phyloP scores from a whole-genome alignment of 2,797 vertebrate species.

The Moxostoma hubbsi region DNA sequence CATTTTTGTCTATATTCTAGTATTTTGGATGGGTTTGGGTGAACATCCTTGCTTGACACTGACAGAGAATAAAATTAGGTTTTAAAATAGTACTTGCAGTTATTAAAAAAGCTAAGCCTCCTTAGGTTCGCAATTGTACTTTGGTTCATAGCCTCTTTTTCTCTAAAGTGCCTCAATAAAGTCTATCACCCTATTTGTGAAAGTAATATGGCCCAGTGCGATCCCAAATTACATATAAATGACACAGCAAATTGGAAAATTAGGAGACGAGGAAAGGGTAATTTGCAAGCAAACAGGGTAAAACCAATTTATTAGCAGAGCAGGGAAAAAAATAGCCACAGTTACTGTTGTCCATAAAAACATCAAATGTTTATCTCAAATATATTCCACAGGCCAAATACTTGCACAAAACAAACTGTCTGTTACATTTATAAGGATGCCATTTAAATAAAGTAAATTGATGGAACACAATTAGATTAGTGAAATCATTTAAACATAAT shows the following conservation, averaged over 20 bases:
- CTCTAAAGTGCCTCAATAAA: slow-evolving; percentile 77
- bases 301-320: slow-evolving; percentile 83
- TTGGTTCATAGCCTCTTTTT: slow-evolving; percentile 67
- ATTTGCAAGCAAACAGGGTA: slow-evolving; percentile 82
- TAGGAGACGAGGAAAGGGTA: slow-evolving; percentile 80
- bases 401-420: background rate
- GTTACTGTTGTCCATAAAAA: slow-evolving; percentile 64
- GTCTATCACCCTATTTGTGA: slow-evolving; percentile 78
- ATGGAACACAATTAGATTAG: background rate
- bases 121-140: slow-evolving; percentile 69
- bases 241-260: slow-evolving; percentile 87
- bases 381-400: background rate
- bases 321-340: slow-evolving; percentile 66
- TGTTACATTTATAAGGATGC: background rate
- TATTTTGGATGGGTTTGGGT: slow-evolving; percentile 63
- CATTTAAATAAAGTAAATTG: background rate
- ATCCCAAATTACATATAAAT: slow-evolving; percentile 83
- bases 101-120: slow-evolving; percentile 68
- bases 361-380: slow-evolving; percentile 39
- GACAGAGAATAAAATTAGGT: slow-evolving; percentile 74
- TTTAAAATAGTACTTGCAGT: slow-evolving; percentile 20
- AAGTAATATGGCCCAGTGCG: slow-evolving; percentile 77
- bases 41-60: slow-evolving; percentile 65
- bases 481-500: background rate
- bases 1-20: slow-evolving; percentile 64